Base-by-base conservation (phyloP, 2,888 invertebrate genomes). In the Parelbella ahira region DNA sequence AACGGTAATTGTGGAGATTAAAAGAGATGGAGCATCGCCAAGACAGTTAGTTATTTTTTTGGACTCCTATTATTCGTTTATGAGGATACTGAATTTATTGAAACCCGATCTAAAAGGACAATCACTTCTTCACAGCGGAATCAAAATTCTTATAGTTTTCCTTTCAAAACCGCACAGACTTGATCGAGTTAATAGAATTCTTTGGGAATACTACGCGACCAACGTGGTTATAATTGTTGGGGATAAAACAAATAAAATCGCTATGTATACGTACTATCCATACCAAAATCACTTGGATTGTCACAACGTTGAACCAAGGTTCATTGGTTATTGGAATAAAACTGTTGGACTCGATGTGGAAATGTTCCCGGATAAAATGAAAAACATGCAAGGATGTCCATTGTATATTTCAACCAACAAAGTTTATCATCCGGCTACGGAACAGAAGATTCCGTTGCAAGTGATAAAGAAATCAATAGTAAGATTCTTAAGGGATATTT, bases 351-450 rank as follows among this genome's bases (percentile, higher is more conserved):
- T 54, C 10, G 23, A 48, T 1, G 42, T 48, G 2, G 44, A 64
- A 8, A 28, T 72, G 18, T 82, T 64, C 48, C 62, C 66, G 1
- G 68, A 81, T 42, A 81, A 81, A 58, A 69, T 76, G 66, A 53
- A 49, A 18, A 68, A 79, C 15, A 77, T 81, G 77, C 59, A 67
- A 13, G 62, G 67, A 29, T 81, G 80, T 32, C 81, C 78, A 1
- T 49, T 80, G 1, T 78, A 75, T 37, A 69, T 81, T 37, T 77
- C 80, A 0, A 81, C 80, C 0, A 76, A 78, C 37, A 79, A 73
- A 49, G 54, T 78, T 1, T 68, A 69, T 36, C 54, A 68, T 20
- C 71, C 71, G 5, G 53, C 58, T 1, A 65, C 61, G 18, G 73
- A 78, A 13, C 57, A 65, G 24, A 72, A 72, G 44, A 67, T 74